These are phyloP conservation scores for Drosophila orena DNA, from an alignment of 1,140 invertebrate species.

Conservation along the genomic window DNA sequence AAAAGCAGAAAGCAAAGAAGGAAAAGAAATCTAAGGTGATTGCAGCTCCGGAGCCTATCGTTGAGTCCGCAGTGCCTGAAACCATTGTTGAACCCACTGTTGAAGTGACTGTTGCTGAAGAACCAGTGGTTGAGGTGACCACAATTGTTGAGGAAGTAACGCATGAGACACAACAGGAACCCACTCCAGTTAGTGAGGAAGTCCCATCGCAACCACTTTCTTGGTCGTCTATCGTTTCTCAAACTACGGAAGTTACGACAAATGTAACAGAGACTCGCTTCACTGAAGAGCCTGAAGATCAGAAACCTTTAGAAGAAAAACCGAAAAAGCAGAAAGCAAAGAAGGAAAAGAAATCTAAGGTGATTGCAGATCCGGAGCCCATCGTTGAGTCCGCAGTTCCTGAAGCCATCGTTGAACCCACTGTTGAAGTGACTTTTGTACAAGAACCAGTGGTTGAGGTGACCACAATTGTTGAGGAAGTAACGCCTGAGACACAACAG, in stretches of 20 bases:
- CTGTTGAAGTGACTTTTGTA: background rate
- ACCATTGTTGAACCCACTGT: constrained; percentile 2
- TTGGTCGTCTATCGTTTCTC: constrained; percentile 19
- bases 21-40: too few relatives aligned
- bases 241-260: constrained; percentile 9
- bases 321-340: constrained; percentile 37
- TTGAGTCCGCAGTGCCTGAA: background rate
- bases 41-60: too few relatives aligned
- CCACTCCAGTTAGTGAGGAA: background rate
- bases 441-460: background rate
- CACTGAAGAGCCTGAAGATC: background rate
- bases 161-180: background rate
- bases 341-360: constrained; percentile 40
- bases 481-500: background rate
- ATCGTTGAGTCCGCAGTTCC: background rate
- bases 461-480: background rate
- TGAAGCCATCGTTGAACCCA: constrained; percentile 4
- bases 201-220: background rate
- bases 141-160: background rate
- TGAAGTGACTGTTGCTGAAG: background rate
- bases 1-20: too few relatives aligned
- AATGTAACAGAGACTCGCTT: background rate
- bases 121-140: background rate
- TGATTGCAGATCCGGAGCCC: background rate
- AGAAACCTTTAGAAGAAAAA: background rate